Conservation (phyloP, 2,113 vertebrate genomes). For the Psammodynastes pulverulentus region DNA sequence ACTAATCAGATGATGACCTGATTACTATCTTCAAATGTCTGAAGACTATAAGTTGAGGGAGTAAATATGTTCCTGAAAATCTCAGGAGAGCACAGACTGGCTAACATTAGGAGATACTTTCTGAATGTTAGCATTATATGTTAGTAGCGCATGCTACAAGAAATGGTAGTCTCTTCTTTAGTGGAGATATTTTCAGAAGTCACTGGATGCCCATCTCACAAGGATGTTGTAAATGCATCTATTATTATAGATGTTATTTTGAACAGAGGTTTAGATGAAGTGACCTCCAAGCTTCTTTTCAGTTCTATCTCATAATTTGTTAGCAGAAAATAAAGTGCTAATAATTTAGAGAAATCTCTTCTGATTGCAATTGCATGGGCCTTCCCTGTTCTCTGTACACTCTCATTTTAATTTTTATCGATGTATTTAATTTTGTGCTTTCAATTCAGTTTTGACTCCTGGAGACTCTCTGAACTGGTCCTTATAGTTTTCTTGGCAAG, state of each 20-base stretch:
- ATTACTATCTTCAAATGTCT: neutral
- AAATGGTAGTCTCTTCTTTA: neutral
- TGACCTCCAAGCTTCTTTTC: neutral
- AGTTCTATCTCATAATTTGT: neutral
- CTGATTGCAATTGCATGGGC: neutral
- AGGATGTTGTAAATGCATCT: neutral
- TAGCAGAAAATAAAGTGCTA: neutral
- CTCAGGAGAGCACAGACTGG: neutral
- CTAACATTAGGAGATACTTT: neutral
- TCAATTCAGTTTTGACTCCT: neutral
- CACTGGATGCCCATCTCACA: neutral
- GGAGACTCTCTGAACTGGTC: neutral
- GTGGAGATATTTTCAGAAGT: neutral
- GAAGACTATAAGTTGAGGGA: neutral
- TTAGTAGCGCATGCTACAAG: neutral
- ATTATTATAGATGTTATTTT: neutral
- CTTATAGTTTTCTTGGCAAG: neutral
- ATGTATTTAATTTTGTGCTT: neutral
- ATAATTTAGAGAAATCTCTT: conserved; percentile 2
- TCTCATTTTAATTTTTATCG: neutral
- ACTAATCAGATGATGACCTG: neutral
- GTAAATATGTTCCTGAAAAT: neutral
- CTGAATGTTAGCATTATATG: neutral
- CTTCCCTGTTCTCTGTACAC: neutral
- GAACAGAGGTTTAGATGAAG: neutral